Base-by-base conservation (phyloP, 2,113 vertebrate species). In the Proteles cristata region DNA sequence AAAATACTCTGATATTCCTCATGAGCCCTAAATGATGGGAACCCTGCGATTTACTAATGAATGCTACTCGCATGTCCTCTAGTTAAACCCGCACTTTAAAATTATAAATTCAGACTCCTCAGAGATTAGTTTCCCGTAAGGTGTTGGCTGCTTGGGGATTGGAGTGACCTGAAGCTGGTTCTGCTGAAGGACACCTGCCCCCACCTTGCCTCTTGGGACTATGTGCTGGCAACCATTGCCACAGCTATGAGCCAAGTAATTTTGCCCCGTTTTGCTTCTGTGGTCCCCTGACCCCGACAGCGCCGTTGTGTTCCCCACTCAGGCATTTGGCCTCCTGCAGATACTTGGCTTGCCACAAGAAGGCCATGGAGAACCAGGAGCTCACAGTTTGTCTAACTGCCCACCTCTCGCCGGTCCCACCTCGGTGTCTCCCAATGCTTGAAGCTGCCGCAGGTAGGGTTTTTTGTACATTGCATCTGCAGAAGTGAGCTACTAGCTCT, bases 341-440 rank as follows among this genome's bases (percentile, higher is more conserved):
- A 45, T 45, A 50, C 28, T 93, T 35, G 50, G 82, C 58, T 92
- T 76, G 58, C 21, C 11, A 5, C 48, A 86, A 61, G 31, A 17
- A 88, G 19, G n/a, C 55, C 58, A 5, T 0, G 2, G 15, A 80
- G 61, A 86, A 43, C 43, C 65, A 76, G 69, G 87, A 94, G n/a
- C 11, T 6, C 1, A 5, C 0, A 0, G 8, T 35, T 45, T 19
- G 35, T 17, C 50, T 21, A 73, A 71, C 55, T 7, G 25, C 1
- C 7, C 55, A 26, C 21, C 39, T 88, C 58, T 43, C 79, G 68
- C 12, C 55, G n/a, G 10, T 25, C 19, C 26, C 50, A 50, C 61
- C 73, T 45, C 66, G 21, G 61, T 8, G 23, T 81, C 61, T 63
- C 65, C 91, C 26, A 5, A 39, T 7, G 3, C 19, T 63, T 4